Conservation (phyloP, 1,140 invertebrate genomes). For the Trinorchestia longiramus region DNA sequence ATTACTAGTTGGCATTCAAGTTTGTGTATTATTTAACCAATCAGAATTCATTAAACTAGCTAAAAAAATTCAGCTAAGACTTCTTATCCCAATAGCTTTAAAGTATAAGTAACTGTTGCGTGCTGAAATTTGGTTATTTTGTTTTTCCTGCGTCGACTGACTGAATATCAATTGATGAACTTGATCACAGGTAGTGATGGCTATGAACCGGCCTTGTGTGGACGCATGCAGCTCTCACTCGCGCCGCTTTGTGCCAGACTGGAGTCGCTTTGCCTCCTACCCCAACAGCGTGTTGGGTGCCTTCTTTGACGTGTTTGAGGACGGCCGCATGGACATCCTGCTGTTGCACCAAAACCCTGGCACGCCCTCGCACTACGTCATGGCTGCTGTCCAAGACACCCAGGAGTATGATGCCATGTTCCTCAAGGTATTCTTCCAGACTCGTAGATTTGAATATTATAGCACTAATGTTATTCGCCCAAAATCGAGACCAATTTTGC, state of each 20-base stretch:
- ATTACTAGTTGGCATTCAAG: not conserved
- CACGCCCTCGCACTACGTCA: slow-evolving; percentile 66
- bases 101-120: no score
- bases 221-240: slow-evolving; percentile 72
- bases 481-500: not conserved
- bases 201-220: slow-evolving; percentile 58
- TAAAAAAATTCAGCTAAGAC: not conserved
- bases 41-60: not conserved
- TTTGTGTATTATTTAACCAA: no score
- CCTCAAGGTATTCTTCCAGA: slow-evolving; percentile 79
- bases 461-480: not conserved
- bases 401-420: slow-evolving; percentile 95
- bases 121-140: no score
- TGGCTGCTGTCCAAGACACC: slow-evolving; percentile 86
- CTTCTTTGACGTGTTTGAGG: slow-evolving; percentile 93
- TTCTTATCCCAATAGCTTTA: not conserved
- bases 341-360: slow-evolving; percentile 75
- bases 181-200: slow-evolving; percentile 33
- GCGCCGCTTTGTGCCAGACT: slow-evolving; percentile 62
- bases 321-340: slow-evolving; percentile 85
- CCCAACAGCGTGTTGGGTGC: slow-evolving; percentile 81
- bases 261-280: slow-evolving; percentile 63
- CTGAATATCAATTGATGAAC: not conserved
- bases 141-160: no score
- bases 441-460: not conserved